These are phyloP conservation scores for Cryptosula pallasiana DNA, from an alignment of 2,888 invertebrate species.

Conservation along the genomic window DNA sequence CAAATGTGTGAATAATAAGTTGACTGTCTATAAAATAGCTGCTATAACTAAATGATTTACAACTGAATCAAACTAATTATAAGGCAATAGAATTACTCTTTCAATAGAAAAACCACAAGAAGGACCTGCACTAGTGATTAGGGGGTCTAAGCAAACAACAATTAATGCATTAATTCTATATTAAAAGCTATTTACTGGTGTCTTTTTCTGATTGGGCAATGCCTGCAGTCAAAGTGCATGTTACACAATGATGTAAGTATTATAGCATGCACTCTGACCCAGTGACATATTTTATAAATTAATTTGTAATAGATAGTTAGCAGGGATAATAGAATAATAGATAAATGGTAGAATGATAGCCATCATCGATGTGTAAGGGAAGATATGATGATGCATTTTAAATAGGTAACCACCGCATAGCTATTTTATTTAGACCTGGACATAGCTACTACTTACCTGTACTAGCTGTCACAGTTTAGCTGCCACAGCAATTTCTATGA, in stretches of 20 bases:
- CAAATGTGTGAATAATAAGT: background rate
- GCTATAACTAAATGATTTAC: background rate
- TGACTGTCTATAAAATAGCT: background rate
- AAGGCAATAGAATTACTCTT: background rate
- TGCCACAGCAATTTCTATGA: too few relatives aligned
- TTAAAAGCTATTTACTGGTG: background rate
- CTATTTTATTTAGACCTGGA: background rate
- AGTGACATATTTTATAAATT: constrained; percentile 2
- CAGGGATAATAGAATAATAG: background rate
- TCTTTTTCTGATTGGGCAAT: background rate
- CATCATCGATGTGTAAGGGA: background rate
- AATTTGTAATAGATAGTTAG: background rate
- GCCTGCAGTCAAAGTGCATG: background rate
- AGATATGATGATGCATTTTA: background rate
- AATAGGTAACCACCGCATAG: background rate
- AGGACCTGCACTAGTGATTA: background rate
- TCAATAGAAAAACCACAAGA: background rate
- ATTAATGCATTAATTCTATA: background rate
- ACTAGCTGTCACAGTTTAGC: too few relatives aligned
- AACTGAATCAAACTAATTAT: background rate
- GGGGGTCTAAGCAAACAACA: background rate
- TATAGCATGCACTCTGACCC: background rate
- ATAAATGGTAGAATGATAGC: background rate
- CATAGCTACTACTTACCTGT: too few relatives aligned
- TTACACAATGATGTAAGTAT: background rate